phyloP scores from a whole-genome alignment of 2,113 vertebrate genomes.

The Lophius piscatorius region DNA sequence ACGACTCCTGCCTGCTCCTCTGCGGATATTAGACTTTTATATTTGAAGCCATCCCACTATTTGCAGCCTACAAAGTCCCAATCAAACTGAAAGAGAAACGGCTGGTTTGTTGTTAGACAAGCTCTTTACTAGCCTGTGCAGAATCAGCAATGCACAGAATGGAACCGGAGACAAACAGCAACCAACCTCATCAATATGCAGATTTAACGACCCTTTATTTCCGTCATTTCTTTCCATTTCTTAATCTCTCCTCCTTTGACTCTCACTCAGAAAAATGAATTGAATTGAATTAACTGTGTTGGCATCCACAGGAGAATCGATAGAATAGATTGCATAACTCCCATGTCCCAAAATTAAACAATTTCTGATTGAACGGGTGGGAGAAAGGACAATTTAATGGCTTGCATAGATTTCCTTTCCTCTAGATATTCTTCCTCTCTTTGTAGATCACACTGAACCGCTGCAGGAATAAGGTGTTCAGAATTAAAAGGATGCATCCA shows the following conservation, averaged over 20 bases:
- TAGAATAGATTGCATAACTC: slow-evolving; percentile 18
- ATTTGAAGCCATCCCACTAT: slow-evolving; percentile 8
- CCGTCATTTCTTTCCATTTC: slow-evolving; percentile 5
- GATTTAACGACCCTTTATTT: neutral
- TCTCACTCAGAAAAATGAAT: slow-evolving; percentile 40
- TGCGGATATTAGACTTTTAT: slow-evolving; percentile 20
- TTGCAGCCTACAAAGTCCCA: slow-evolving; percentile 13
- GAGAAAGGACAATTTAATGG: slow-evolving; percentile 5
- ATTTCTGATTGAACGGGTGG: slow-evolving; percentile 6
- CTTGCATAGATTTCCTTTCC: slow-evolving; percentile 21
- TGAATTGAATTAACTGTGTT: slow-evolving; percentile 49
- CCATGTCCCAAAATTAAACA: slow-evolving; percentile 6
- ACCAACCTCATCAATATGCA: neutral
- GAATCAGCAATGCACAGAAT: slow-evolving; percentile 9
- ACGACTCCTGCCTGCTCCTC: slow-evolving; percentile 1
- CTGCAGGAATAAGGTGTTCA: neutral
- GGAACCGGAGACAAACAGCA: slow-evolving; percentile 21
- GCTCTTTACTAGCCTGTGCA: neutral
- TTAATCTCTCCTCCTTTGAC: slow-evolving; percentile 22
- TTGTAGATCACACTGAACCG: slow-evolving; percentile 13
- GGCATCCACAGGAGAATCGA: slow-evolving; percentile 59
- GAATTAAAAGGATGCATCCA: neutral
- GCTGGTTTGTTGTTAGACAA: neutral
- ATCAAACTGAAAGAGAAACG: neutral
- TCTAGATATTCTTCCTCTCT: neutral